These are phyloP conservation scores for Orthosia gracilis DNA, from an alignment of 2,888 invertebrate genomes.

Conservation along the genomic window DNA sequence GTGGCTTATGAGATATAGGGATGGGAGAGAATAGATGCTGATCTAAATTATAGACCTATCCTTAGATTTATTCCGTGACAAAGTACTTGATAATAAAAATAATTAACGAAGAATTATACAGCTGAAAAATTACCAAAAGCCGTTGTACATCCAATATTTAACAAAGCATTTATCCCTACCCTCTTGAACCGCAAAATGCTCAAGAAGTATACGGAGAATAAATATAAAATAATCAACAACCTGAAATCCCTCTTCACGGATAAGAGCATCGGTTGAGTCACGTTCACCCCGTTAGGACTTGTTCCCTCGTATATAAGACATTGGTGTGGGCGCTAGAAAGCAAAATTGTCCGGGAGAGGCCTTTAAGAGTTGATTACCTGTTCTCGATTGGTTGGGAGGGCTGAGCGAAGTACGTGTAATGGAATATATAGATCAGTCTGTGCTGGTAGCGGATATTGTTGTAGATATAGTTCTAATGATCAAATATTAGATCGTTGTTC, in stretches of 20 bases:
- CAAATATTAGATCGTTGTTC: neutral
- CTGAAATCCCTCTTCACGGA: conserved; percentile 39
- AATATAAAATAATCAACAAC: conserved; percentile 58
- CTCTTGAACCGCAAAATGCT: conserved; percentile 29
- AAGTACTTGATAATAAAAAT: conserved; percentile 1
- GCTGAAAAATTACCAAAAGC: conserved; percentile 7
- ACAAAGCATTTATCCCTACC: conserved; percentile 29
- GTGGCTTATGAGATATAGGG: neutral
- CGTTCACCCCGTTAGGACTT: conserved; percentile 60
- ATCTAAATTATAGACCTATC: neutral
- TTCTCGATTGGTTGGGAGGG: conserved; percentile 42
- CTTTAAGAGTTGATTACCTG: conserved; percentile 64
- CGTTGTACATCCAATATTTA: conserved; percentile 33
- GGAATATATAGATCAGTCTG: neutral
- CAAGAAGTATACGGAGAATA: conserved; percentile 24
- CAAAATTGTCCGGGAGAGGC: conserved; percentile 53
- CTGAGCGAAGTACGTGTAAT: conserved; percentile 10
- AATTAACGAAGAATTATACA: neutral
- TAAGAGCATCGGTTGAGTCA: conserved; percentile 55
- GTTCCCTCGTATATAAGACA: conserved; percentile 55
- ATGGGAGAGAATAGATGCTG: neutral
- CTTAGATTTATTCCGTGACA: neutral
- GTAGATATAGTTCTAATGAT: neutral
- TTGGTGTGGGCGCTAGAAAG: conserved; percentile 55
- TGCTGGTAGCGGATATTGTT: neutral